These are phyloP conservation scores for Sarcophaga subvicina DNA, from an alignment of 2,888 invertebrate species.

Conservation along the genomic window DNA sequence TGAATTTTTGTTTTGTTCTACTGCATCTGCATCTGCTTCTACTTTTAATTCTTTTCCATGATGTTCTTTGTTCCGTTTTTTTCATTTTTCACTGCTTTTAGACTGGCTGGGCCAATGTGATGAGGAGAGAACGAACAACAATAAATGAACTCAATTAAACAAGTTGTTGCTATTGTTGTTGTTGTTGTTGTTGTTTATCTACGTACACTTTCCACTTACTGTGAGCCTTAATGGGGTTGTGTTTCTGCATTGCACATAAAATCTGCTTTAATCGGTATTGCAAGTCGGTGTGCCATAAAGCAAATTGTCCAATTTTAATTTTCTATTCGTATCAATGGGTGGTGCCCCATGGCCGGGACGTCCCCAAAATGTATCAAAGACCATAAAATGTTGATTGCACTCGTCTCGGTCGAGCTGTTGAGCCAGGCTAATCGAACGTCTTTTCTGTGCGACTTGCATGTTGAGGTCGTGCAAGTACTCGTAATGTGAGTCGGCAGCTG, in stretches of 20 bases:
- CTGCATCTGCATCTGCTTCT: no score
- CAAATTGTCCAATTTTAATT: slow-evolving; percentile 81
- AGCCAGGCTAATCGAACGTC: slow-evolving; percentile 79
- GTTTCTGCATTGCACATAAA: neutral
- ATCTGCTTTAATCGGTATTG: slow-evolving; percentile 43
- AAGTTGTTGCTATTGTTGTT: slow-evolving; percentile 30
- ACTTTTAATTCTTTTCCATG: no score
- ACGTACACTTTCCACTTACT: neutral
- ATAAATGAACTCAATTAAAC: slow-evolving; percentile 63
- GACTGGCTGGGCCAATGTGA: slow-evolving; percentile 45
- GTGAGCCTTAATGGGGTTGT: neutral
- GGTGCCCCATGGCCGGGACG: slow-evolving; percentile 86
- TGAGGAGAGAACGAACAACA: slow-evolving; percentile 22
- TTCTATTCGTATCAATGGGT: slow-evolving; percentile 74
- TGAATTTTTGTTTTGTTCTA: neutral
- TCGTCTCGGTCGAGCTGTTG: slow-evolving; percentile 84
- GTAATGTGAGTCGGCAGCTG: slow-evolving; percentile 81
- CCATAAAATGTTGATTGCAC: slow-evolving; percentile 87
- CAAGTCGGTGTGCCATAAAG: slow-evolving; percentile 77
- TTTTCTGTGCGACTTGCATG: slow-evolving; percentile 83
- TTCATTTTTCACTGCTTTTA: slow-evolving; percentile 13
- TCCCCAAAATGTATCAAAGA: slow-evolving; percentile 91
- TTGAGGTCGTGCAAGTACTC: slow-evolving; percentile 82
- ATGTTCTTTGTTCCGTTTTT: neutral
- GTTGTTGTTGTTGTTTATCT: neutral